Base-by-base conservation (phyloP, 1,140 invertebrate genomes). In the Drosophila sproati region DNA sequence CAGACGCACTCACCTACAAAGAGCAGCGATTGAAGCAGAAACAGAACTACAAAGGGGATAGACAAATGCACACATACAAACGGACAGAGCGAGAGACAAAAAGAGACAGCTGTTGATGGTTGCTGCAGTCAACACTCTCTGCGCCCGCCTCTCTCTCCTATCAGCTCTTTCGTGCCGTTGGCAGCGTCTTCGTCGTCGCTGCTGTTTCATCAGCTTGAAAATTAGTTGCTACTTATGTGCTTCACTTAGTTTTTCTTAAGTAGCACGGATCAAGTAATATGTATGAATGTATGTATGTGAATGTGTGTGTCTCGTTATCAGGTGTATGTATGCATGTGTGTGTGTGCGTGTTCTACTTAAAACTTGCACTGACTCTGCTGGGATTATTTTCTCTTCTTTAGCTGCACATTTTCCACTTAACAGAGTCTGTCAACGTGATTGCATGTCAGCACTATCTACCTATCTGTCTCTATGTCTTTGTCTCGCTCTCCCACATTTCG, bases 161-260 rank as follows among this genome's bases (percentile, higher is more conserved):
- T 51, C 6, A n/a, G 20, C 61, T 73, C 59, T 52, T 75, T 54
- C 43, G 64, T 64, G 52, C 57, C 45, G 43, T 4, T 8, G 20
- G 29, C 60, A 66, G 75, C 67, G 82, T 78, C 68, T 43, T 57
- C 57, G 63, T 60, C 37, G 54, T 50, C 51, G 47, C 41, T 83
- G 73, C 80, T 78, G 79, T 77, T 87, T 78, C 83, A 82, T 87
- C 83, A 87, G 83, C 83, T 88, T 77, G 83, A 88, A 88, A 88
- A 88, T 88, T 88, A 88, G 83, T 89, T 88, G 80, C 80, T 88
- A 88, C 83, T 88, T 88, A 82, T 88, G 80, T 88, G 83, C 83
- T 88, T 88, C 83, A 88, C 83, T 88, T 88, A 88, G 85, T 88
- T 88, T 82, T 88, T 88, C 83, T 88, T 88, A 88, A 88, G 83